Base-by-base conservation (phyloP, 2,797 vertebrate genomes). In the Molothrus aeneus region DNA sequence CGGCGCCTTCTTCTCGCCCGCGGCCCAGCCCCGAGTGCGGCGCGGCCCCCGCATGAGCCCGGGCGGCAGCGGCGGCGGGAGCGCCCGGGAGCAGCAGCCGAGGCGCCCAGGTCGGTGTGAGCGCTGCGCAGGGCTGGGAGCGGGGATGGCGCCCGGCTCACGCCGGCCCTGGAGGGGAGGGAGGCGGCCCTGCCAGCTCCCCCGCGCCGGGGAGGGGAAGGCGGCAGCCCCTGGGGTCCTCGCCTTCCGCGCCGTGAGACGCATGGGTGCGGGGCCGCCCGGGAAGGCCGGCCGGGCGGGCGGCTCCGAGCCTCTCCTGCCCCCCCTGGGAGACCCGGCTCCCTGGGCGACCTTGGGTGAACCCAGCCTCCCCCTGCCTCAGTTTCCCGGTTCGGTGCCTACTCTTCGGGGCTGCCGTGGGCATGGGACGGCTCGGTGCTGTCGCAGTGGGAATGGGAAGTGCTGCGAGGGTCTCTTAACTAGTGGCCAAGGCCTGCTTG, bases 11-110 rank as follows among this genome's bases (percentile, higher is more conserved):
- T 90, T 45, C 25, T 84, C 40, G 45, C 32, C 74, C 79, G 78
- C 47, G 82, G 72, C 86, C 72, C 72, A 47, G 69, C 69, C 78
- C 61, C 47, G 86, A 94, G 89, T 81, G 91, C 73, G 79, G 94
- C 91, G 95, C 93, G 96, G 94, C 94, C 96, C 94, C 96, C 96
- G 97, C 92, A 97, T 97, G 97, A 97, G 81, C 95, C 89, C 78
- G 80, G 95, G 96, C 90, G 94, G 97, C 87, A 95, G 96, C 78
- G 93, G 96, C 88, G 72, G 89, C 88, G 83, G 88, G 75, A 90
- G 90, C 50, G 87, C 61, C 88, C 50, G 42, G 80, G 73, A 90
- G 74, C 81, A 95, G 88, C 81, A 82, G 85, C 92, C 87, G 81
- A 78, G 64, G 75, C 65, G 89, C 70, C 21, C 90, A 92, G 95